These are phyloP conservation scores for Anoplopoma fimbria DNA, from an alignment of 2,113 vertebrate genomes.

Conservation along the genomic window DNA sequence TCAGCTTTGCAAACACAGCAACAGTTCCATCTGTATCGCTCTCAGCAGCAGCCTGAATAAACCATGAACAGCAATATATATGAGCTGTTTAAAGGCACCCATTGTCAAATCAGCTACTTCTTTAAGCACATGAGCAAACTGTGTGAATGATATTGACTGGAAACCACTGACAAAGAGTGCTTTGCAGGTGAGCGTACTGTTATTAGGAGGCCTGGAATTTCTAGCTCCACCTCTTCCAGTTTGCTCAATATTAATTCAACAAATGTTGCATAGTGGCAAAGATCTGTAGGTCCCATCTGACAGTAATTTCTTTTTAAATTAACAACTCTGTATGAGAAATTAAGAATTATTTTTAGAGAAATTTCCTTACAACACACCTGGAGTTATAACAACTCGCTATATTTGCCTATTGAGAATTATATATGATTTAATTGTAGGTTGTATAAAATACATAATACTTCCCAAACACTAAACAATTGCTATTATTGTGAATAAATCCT, in stretches of 20 bases:
- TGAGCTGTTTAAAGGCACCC: not conserved
- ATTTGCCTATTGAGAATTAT: not conserved
- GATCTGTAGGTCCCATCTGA: not conserved
- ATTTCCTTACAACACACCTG: not conserved
- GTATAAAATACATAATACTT: not conserved
- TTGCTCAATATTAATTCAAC: not conserved
- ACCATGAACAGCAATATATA: not conserved
- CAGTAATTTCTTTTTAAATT: not conserved
- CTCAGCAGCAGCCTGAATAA: conserved; percentile 71
- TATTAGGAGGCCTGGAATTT: not conserved
- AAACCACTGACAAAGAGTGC: not conserved
- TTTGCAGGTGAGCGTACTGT: not conserved
- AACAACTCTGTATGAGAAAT: not conserved
- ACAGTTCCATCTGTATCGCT: conserved; percentile 59
- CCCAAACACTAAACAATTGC: not conserved
- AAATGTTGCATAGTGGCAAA: not conserved
- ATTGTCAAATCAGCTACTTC: not conserved
- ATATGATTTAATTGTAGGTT: not conserved
- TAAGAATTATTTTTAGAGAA: not conserved
- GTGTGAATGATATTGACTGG: not conserved
- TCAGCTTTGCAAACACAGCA: conserved; percentile 67
- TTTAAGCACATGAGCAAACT: not conserved
- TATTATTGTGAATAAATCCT: not conserved
- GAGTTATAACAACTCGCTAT: not conserved
- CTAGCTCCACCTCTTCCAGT: not conserved